phyloP scores from a whole-genome alignment of 2,888 invertebrate species.

The Aporophyla lueneburgensis region DNA sequence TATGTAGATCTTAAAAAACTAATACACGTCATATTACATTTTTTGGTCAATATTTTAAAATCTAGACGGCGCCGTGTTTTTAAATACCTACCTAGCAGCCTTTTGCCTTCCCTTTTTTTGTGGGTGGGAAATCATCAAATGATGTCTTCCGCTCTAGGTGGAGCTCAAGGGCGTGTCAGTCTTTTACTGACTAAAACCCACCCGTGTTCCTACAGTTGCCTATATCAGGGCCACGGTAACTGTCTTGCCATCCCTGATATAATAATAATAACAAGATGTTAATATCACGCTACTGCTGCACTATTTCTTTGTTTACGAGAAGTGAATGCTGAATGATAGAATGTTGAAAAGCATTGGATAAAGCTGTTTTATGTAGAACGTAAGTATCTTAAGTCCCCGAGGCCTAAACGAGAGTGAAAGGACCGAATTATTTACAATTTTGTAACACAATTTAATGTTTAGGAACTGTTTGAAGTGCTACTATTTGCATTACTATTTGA shows the following conservation, averaged over 20 bases:
- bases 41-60: too few relatives aligned
- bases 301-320: constrained; percentile 32
- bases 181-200: too few relatives aligned
- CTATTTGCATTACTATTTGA: too few relatives aligned
- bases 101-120: constrained; percentile 24
- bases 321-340: constrained; percentile 41
- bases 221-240: too few relatives aligned
- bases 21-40: too few relatives aligned
- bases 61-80: too few relatives aligned
- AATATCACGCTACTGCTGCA: constrained; percentile 21
- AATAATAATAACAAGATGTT: constrained; percentile 7
- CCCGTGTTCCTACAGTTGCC: too few relatives aligned
- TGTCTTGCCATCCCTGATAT: constrained; percentile 13
- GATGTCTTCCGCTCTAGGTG: too few relatives aligned
- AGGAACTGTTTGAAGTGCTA: not conserved
- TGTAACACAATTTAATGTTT: constrained; percentile 16
- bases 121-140: too few relatives aligned
- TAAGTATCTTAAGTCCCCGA: constrained; percentile 32
- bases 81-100: too few relatives aligned
- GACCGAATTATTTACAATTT: constrained; percentile 14
- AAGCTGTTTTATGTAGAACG: constrained; percentile 25
- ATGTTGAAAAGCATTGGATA: constrained; percentile 43
- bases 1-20: too few relatives aligned
- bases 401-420: constrained; percentile 49
- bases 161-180: too few relatives aligned